phyloP scores from a whole-genome alignment of 2,888 invertebrate species.

The Amiota communis region DNA sequence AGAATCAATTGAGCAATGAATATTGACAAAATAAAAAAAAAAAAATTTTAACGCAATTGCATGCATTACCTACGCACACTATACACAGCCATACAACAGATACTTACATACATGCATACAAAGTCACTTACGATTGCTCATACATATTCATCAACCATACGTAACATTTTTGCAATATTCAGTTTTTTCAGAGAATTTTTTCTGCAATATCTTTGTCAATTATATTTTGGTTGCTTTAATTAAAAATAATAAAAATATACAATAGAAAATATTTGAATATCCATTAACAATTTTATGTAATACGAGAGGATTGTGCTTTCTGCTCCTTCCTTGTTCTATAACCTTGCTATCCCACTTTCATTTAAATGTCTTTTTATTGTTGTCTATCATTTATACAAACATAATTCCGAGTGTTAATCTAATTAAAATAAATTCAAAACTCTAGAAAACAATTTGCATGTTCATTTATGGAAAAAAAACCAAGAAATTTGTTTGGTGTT shows the following conservation, averaged over 20 bases:
- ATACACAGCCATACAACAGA: background rate
- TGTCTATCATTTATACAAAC: no score
- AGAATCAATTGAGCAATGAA: slow-evolving; percentile 22
- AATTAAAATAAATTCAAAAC: no score
- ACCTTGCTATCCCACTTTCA: no score
- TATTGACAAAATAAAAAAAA: slow-evolving; percentile 2
- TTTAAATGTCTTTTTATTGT: no score
- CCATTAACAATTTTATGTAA: background rate
- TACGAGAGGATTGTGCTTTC: no score
- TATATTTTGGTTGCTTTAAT: slow-evolving; percentile 15
- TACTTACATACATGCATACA: background rate
- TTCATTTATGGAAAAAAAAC: no score
- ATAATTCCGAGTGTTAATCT: no score
- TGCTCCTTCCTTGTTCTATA: no score
- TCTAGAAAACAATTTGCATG: no score
- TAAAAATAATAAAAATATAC: slow-evolving; percentile 19
- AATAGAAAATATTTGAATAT: slow-evolving; percentile 20
- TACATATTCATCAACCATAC: no score
- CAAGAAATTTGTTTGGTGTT: no score
- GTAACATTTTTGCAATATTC: no score
- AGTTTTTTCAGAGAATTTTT: background rate
- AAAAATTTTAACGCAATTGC: slow-evolving; percentile 7
- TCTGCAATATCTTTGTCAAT: background rate
- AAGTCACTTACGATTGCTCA: background rate
- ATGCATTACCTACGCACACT: slow-evolving; percentile 7